phyloP scores from a whole-genome alignment of 2,888 invertebrate genomes.

The Eremobia ochroleuca region DNA sequence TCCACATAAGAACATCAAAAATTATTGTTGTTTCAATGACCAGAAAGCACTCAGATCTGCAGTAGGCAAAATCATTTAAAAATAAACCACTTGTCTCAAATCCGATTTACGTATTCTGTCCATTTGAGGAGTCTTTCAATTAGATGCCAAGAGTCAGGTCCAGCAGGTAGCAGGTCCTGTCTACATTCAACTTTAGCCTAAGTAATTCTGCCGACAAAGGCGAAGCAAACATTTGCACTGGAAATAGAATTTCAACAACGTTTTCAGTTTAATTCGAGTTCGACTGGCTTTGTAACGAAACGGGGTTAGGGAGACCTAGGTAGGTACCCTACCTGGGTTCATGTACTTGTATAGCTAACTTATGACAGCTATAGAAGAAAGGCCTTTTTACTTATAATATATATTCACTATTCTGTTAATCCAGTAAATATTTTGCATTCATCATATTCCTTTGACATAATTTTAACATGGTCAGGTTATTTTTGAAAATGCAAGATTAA shows the following conservation, averaged over 20 bases:
- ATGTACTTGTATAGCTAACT: background rate
- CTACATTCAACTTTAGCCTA: conserved; percentile 48
- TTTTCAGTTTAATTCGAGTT: conserved; percentile 51
- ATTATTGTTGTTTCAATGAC: background rate
- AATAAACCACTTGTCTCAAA: conserved; percentile 4
- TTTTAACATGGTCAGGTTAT: background rate
- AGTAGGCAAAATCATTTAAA: background rate
- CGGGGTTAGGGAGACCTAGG: background rate
- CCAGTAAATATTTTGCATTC: conserved; percentile 8
- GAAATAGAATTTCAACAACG: conserved; percentile 66
- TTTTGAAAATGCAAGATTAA: background rate
- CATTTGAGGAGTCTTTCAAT: conserved; percentile 48
- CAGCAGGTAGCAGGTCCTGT: conserved; percentile 40
- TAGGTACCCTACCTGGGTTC: background rate
- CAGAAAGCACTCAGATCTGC: background rate
- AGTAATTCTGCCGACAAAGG: conserved; percentile 58
- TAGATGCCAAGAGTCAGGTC: conserved; percentile 53
- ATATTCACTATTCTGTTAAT: conserved; percentile 5
- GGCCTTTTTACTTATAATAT: background rate
- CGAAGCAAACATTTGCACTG: conserved; percentile 64
- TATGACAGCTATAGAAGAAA: background rate
- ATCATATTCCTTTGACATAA: conserved; percentile 8
- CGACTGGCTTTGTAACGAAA: conserved; percentile 47
- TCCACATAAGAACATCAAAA: background rate
- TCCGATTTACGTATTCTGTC: conserved; percentile 20